A percentile compares a stretch with the other conserved stretches of the same genome.
Evolutionary conservation across 2,113 vertebrate species (phyloP).

Genomic region (Oryzias curvinotus): DNA sequence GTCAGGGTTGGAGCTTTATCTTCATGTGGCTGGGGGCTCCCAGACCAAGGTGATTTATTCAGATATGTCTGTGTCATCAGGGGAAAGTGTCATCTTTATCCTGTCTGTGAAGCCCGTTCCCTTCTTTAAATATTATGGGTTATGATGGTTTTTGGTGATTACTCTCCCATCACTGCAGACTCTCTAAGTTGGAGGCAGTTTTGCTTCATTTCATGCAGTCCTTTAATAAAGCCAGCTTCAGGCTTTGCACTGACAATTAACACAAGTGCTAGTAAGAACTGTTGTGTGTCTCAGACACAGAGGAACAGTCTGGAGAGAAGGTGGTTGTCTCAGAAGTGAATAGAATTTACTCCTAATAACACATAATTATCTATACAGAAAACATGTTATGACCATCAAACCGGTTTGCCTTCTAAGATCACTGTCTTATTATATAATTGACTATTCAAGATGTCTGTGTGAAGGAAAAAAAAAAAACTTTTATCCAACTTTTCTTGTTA

Average conservation of each 20-base stretch:
- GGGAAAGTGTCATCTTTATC: constrained; percentile 19
- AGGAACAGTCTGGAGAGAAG: no score
- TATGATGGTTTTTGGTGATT: constrained; percentile 17
- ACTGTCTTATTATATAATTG: no score
- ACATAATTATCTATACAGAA: no score
- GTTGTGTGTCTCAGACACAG: background rate
- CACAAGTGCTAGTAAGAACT: background rate
- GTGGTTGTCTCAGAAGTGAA: no score
- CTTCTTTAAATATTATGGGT: background rate
- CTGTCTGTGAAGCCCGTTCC: background rate
- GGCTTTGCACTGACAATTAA: constrained; percentile 28
- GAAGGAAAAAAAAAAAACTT: no score
- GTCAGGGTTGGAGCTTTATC: constrained; percentile 8
- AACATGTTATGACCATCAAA: no score
- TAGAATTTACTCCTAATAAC: no score
- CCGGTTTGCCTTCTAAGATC: no score
- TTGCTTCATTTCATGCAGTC: constrained; percentile 4
- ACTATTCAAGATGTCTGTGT: no score
- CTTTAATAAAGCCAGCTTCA: constrained; percentile 32
- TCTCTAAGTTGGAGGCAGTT: background rate
- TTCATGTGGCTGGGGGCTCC: constrained; percentile 24
- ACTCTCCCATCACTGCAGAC: background rate
- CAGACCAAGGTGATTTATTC: constrained; percentile 43
- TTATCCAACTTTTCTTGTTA: no score
- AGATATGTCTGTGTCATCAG: constrained; percentile 38